Evolutionary conservation across 2,888 invertebrate species (phyloP).

Genomic region (Drosophila ezoana): DNA sequence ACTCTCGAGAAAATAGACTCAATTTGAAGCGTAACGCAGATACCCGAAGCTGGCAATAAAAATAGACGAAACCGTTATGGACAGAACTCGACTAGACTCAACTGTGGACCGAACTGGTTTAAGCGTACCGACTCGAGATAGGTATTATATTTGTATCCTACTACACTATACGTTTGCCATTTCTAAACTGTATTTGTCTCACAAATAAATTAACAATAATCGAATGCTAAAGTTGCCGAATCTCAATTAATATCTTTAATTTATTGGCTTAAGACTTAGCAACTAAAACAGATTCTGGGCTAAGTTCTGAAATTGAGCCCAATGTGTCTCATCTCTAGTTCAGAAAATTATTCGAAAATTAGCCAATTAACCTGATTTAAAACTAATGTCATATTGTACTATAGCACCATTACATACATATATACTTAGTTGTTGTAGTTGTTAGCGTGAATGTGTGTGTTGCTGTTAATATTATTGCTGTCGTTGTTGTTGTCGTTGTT

Average conservation of each 20-base stretch:
- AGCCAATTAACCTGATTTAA: too few relatives aligned
- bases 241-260: not conserved
- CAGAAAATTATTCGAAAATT: too few relatives aligned
- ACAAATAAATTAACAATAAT: not conserved
- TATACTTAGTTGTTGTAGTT: constrained; percentile 11
- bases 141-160: not conserved
- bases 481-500: constrained; percentile 32
- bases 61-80: not conserved
- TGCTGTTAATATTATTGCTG: not conserved
- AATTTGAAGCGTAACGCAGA: not conserved
- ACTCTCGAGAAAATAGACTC: not conserved
- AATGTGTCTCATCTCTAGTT: too few relatives aligned
- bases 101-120: not conserved
- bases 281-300: too few relatives aligned
- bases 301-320: too few relatives aligned
- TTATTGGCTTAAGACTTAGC: too few relatives aligned
- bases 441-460: constrained; percentile 5
- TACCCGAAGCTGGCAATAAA: not conserved
- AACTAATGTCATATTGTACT: too few relatives aligned
- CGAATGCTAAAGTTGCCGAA: not conserved
- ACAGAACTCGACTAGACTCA: not conserved
- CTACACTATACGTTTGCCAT: not conserved
- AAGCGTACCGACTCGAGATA: not conserved
- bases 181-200: not conserved
- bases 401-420: too few relatives aligned